These are phyloP conservation scores for Eulemur albifrons DNA, from an alignment of 2,797 vertebrate species.

Conservation along the genomic window DNA sequence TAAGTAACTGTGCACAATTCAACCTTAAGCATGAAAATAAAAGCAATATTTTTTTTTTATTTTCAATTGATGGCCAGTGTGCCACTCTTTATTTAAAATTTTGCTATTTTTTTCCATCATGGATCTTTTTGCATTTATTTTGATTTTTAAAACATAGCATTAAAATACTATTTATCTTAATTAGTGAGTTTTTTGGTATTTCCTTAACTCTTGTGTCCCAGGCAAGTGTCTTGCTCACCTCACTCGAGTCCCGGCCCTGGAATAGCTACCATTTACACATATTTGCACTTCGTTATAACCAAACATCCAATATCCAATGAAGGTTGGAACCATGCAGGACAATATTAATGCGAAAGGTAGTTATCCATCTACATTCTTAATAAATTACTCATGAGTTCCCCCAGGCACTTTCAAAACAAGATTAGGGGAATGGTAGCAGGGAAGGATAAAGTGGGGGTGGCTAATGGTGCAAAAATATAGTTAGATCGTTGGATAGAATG, in stretches of 20 bases:
- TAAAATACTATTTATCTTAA: neutral
- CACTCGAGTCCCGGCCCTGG: no score
- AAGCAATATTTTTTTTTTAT: neutral
- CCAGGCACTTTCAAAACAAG: neutral
- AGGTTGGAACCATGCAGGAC: neutral
- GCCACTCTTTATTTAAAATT: neutral
- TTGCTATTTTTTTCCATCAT: neutral
- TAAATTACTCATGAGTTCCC: neutral
- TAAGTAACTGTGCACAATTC: neutral
- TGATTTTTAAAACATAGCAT: neutral
- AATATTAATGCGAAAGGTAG: neutral
- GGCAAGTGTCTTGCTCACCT: neutral
- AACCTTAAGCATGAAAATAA: neutral
- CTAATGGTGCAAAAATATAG: no score
- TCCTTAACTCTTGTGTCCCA: neutral
- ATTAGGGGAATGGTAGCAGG: neutral
- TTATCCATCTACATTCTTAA: neutral
- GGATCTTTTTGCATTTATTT: neutral
- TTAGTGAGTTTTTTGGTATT: neutral
- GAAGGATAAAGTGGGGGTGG: no score
- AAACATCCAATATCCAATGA: neutral
- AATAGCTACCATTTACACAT: neutral
- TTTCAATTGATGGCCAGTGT: neutral
- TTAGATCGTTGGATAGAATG: no score
- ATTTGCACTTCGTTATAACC: neutral